phyloP scores from a whole-genome alignment of 2,113 vertebrate genomes.

The Equus przewalskii region DNA sequence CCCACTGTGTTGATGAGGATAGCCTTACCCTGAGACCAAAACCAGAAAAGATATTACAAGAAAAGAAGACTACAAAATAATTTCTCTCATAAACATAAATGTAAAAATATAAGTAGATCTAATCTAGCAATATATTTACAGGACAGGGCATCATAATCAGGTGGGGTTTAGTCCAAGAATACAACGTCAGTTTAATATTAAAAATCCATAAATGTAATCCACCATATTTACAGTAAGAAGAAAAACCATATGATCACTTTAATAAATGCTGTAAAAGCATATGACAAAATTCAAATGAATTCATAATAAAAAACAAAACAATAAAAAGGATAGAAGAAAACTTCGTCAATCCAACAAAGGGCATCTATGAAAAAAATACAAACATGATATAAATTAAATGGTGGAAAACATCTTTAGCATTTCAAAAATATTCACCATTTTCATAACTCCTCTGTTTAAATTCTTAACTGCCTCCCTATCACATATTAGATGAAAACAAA shows the following conservation, averaged over 20 bases:
- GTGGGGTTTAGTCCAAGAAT: background rate
- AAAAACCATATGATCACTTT: background rate
- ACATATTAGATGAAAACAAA: background rate
- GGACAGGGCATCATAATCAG: background rate
- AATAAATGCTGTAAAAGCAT: background rate
- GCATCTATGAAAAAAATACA: background rate
- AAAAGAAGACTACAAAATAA: background rate
- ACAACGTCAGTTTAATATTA: background rate
- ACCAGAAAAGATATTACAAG: background rate
- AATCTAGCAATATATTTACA: background rate
- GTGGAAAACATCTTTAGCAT: background rate
- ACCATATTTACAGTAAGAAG: constrained; percentile 6
- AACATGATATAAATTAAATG: background rate
- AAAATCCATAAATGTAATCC: background rate
- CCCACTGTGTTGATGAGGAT: background rate
- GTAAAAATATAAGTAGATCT: background rate
- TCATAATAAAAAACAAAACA: background rate
- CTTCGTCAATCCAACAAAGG: background rate
- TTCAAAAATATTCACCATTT: background rate
- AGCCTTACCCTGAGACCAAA: background rate
- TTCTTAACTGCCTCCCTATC: background rate
- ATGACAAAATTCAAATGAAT: background rate
- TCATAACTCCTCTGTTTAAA: background rate
- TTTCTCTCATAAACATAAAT: background rate
- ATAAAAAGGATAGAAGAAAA: background rate